Evolutionary conservation across 1,140 invertebrate species (phyloP).

Genomic region (Drosophila truncata): DNA sequence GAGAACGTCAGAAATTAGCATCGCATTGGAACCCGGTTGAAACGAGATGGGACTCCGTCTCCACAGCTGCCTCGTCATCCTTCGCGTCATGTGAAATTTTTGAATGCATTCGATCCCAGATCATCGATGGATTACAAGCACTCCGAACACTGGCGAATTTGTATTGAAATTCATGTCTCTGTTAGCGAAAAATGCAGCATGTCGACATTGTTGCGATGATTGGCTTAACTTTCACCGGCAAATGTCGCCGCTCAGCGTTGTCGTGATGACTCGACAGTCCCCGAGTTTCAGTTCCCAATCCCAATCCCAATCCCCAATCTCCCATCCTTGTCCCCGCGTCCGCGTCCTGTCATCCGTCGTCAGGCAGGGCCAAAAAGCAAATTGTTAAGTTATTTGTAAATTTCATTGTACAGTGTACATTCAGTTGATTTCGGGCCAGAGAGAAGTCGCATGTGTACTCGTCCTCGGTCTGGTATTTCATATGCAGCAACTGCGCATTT

Average conservation of each 20-base stretch:
- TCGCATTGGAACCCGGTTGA: conserved; percentile 13
- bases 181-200: conserved; percentile 63
- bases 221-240: conserved; percentile 77
- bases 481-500: conserved; percentile 62
- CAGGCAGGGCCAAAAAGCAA: conserved; percentile 74
- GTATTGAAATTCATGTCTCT: conserved; percentile 80
- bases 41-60: conserved; percentile 30
- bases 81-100: conserved; percentile 47
- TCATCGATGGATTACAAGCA: conserved; percentile 52
- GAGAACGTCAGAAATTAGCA: conserved; percentile 56
- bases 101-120: conserved; percentile 50
- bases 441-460: conserved; percentile 24
- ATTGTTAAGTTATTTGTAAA: conserved; percentile 82
- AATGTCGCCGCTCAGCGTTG: conserved; percentile 43
- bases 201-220: conserved; percentile 70
- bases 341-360: conserved; percentile 46
- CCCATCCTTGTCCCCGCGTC: conserved; percentile 11
- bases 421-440: conserved; percentile 44
- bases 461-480: conserved; percentile 42
- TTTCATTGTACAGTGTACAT: conserved; percentile 58
- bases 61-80: conserved; percentile 22
- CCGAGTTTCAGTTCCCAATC: neutral
- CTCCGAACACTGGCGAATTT: conserved; percentile 30
- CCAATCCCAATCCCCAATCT: conserved; percentile 7
- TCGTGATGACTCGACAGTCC: conserved; percentile 47